Evolutionary conservation across 2,888 invertebrate genomes (phyloP).

Genomic region (Conistra vaccinii): DNA sequence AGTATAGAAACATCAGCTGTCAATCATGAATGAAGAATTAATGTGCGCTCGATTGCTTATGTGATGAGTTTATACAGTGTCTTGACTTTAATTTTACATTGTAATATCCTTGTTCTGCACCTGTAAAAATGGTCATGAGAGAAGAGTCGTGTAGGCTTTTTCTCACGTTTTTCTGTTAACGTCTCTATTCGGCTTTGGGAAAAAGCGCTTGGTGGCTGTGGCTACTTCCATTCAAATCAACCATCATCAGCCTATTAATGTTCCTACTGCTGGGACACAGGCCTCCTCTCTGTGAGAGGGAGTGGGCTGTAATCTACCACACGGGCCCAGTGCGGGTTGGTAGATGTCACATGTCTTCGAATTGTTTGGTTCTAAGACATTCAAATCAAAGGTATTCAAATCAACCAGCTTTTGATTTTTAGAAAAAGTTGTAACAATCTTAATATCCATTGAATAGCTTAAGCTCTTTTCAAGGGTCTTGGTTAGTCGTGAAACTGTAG

Average conservation of each 20-base stretch:
- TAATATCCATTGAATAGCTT: no score
- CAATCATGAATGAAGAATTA: constrained; percentile 80
- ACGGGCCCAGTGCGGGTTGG: no score
- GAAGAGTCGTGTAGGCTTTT: not conserved
- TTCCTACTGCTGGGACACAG: no score
- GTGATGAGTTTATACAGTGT: constrained; percentile 41
- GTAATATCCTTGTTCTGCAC: constrained; percentile 40
- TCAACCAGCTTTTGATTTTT: no score
- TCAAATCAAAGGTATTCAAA: no score
- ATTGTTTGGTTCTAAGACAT: no score
- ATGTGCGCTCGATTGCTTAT: constrained; percentile 68
- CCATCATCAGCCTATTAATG: no score
- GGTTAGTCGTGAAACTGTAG: not conserved
- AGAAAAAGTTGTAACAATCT: not conserved
- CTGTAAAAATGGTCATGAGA: constrained; percentile 12
- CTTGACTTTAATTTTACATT: constrained; percentile 58
- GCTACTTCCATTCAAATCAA: not conserved
- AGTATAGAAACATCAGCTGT: constrained; percentile 82
- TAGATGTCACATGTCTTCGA: no score
- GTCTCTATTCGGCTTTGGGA: not conserved
- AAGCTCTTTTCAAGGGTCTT: not conserved
- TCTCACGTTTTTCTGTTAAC: constrained; percentile 5
- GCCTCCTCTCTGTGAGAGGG: no score
- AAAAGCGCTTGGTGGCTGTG: not conserved
- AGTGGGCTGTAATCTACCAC: no score